Percentiles rank a stretch among this genome's conserved stretches.
These are phyloP conservation scores for Notodonta ziczac DNA, from an alignment of 2,888 invertebrate genomes.

Conservation along the genomic window DNA sequence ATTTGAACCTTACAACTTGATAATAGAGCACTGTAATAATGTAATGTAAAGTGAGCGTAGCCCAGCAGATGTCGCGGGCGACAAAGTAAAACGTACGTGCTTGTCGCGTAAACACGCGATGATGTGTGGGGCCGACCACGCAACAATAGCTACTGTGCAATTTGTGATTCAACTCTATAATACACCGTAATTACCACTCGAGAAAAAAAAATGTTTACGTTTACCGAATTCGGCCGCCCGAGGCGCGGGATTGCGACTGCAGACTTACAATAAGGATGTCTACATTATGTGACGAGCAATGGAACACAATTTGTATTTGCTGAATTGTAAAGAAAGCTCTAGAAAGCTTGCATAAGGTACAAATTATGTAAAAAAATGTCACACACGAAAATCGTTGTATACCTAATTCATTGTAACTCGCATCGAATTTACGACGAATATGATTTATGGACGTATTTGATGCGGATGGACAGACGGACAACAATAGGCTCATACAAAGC, in stretches of 20 bases:
- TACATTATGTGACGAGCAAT: neutral
- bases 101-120: conserved; percentile 75
- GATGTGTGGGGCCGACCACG: conserved; percentile 77
- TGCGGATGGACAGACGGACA: conserved; percentile 78
- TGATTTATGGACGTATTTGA: conserved; percentile 81
- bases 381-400: conserved; percentile 52
- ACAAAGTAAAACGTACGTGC: conserved; percentile 83
- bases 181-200: conserved; percentile 62
- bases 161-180: conserved; percentile 79
- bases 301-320: conserved; percentile 19
- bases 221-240: conserved; percentile 51
- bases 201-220: conserved; percentile 45
- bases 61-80: conserved; percentile 73
- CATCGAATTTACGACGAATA: conserved; percentile 81
- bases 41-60: conserved; percentile 28
- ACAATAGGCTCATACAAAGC: conserved; percentile 73
- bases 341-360: conserved; percentile 21
- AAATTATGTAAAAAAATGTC: conserved; percentile 39
- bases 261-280: conserved; percentile 11
- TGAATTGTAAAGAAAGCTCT: conserved; percentile 37
- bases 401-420: conserved; percentile 78
- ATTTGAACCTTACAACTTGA: conserved; percentile 40
- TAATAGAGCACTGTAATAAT: conserved; percentile 37
- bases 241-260: conserved; percentile 13
- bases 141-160: conserved; percentile 78